Evolutionary conservation across 2,888 invertebrate genomes (phyloP), one percentile per base, ranked within the genome.

Genomic region (Drosophila neotestacea): DNA sequence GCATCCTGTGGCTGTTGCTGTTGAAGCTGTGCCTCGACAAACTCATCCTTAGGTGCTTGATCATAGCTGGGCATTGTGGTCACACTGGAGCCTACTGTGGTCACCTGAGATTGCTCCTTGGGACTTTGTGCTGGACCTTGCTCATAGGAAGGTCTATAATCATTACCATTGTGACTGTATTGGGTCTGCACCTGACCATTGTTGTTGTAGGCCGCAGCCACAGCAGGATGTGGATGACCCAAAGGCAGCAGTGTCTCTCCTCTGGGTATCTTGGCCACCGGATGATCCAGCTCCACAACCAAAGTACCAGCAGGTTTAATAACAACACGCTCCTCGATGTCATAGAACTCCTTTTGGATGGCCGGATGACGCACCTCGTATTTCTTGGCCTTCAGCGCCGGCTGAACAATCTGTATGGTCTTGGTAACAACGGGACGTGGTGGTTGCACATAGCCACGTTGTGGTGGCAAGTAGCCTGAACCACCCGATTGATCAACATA

Each of bases 271-370:
- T 94, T 94, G 10, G 94, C 94, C 16, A 94, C 92, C 0, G 94
- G 95, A 72, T 94, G 94, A 72, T 94, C 94, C 10, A 95, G 91
- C 76, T 95, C 95, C 0, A 95, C 93, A 4, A 95, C 93, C 32
- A 94, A 93, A 9, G 94, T 94, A 32, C 95, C 95, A 4, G 94
- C 94, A 0, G 94, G 94, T 30, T 94, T 93, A 46, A 95, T 93
- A 16, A 94, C 92, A 27, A 94, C 93, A 50, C 94, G 93, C 80
- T 94, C 94, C 81, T 95, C 95, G 73, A 95, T 94, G 79, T 95
- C 95, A 89, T 94, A 95, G 90, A 94, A 95, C 85, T 94, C 94
- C 89, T 95, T 94, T 78, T 94, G 94, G 68, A 95, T 94, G 38
- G 94, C 94, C 44, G 94, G 94, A 70, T 94, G 93, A 67, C 94